Conservation (phyloP, 2,113 vertebrate species). For the Hippolais icterina region DNA sequence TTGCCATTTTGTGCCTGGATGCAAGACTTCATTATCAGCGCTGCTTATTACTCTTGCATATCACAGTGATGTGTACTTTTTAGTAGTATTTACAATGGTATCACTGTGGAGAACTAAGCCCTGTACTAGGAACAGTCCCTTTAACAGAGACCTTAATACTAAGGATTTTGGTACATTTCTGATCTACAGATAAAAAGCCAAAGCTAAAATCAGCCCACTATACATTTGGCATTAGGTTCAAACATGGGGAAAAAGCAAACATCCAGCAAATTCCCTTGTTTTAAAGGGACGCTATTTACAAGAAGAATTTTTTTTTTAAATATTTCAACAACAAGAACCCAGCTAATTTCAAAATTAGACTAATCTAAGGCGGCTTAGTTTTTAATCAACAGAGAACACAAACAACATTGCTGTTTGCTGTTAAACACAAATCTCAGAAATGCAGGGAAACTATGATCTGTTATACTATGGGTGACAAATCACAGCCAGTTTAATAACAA, state of each 20-base stretch:
- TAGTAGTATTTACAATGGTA: constrained; percentile 30
- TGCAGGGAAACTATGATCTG: constrained; percentile 59
- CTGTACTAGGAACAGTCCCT: constrained; percentile 25
- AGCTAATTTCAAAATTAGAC: constrained; percentile 51
- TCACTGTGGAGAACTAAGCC: constrained; percentile 47
- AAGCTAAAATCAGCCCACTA: constrained; percentile 21
- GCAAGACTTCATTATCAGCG: not conserved
- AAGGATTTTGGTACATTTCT: constrained; percentile 11
- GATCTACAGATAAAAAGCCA: constrained; percentile 39
- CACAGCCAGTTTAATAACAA: constrained; percentile 49
- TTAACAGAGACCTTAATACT: constrained; percentile 11
- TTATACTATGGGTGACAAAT: constrained; percentile 44
- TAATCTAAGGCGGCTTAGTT: constrained; percentile 54
- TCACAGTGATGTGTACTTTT: constrained; percentile 64
- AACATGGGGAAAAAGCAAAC: constrained; percentile 14
- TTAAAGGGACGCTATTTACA: constrained; percentile 56
- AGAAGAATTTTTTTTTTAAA: constrained; percentile 32
- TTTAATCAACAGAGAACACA: constrained; percentile 53
- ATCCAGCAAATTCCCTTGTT: not conserved
- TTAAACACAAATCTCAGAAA: constrained; percentile 61
- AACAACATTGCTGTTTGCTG: constrained; percentile 54
- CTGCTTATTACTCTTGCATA: constrained; percentile 2
- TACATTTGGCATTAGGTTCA: constrained; percentile 1
- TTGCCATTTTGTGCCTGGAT: not conserved
- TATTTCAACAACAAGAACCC: constrained; percentile 46